Evolutionary conservation across 2,888 invertebrate species (phyloP).

Genomic region (Periphyllus acericola): DNA sequence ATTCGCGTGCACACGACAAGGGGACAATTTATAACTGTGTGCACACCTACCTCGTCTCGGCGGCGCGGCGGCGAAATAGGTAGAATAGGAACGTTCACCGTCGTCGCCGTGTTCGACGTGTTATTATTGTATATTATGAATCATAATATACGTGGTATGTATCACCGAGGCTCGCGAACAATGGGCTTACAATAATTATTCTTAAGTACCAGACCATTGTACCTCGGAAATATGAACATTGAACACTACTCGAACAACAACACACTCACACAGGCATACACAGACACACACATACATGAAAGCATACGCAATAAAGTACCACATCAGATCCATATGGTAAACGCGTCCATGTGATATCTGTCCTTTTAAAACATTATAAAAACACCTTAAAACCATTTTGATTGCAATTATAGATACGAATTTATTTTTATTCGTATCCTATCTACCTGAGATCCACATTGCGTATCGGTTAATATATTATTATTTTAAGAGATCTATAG

Average conservation of each 20-base stretch:
- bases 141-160: background rate
- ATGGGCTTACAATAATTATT: constrained; percentile 31
- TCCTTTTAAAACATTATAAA: no score
- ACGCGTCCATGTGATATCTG: no score
- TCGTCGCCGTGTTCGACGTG: background rate
- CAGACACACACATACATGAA: background rate
- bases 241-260: background rate
- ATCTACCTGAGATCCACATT: no score
- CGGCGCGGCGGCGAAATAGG: background rate
- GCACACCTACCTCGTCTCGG: background rate
- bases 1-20: background rate
- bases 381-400: no score
- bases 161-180: background rate
- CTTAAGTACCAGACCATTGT: constrained; percentile 11
- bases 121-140: background rate
- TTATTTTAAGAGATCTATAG: no score
- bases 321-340: no score
- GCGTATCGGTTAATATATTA: no score
- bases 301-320: no score
- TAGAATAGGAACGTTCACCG: background rate
- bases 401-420: no score
- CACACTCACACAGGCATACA: background rate
- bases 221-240: constrained; percentile 7
- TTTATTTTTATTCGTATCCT: no score
- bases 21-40: background rate